phyloP scores from a whole-genome alignment of 2,888 invertebrate species.

The Amphiduros pacificus region DNA sequence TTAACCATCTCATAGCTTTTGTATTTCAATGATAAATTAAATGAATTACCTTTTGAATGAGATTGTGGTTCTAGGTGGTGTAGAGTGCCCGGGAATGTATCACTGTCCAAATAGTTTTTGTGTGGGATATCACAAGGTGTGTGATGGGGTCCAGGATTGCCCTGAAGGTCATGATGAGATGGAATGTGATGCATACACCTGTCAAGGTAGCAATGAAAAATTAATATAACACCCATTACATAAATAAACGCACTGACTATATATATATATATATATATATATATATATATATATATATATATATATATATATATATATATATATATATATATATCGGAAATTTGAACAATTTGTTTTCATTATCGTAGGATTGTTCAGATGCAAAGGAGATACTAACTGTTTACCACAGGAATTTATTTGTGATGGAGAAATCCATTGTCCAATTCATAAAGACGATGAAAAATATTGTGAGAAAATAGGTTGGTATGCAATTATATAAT shows the following conservation, averaged over 20 bases:
- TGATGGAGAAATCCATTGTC: slow-evolving; percentile 28
- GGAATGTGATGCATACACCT: neutral
- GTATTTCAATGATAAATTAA: too few species aligned
- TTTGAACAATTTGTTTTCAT: too few species aligned
- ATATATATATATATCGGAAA: too few species aligned
- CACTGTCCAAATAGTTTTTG: slow-evolving; percentile 15
- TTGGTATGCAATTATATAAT: too few species aligned
- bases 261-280: too few species aligned
- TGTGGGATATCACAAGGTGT: slow-evolving; percentile 8
- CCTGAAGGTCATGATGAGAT: slow-evolving; percentile 9
- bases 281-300: too few species aligned
- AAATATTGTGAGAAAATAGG: slow-evolving; percentile 27
- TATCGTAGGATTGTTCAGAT: slow-evolving; percentile 28
- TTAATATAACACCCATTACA: too few species aligned
- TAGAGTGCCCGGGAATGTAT: slow-evolving; percentile 16
- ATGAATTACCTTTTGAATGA: too few species aligned
- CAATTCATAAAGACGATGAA: slow-evolving; percentile 25
- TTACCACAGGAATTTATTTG: slow-evolving; percentile 28
- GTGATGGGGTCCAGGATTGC: slow-evolving; percentile 16
- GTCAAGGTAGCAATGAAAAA: too few species aligned
- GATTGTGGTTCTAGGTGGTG: slow-evolving; percentile 12
- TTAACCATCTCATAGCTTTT: too few species aligned
- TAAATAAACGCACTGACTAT: too few species aligned
- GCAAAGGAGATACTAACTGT: slow-evolving; percentile 27
- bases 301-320: too few species aligned